Conservation (phyloP, 2,113 vertebrate species). For the Columba janthina region DNA sequence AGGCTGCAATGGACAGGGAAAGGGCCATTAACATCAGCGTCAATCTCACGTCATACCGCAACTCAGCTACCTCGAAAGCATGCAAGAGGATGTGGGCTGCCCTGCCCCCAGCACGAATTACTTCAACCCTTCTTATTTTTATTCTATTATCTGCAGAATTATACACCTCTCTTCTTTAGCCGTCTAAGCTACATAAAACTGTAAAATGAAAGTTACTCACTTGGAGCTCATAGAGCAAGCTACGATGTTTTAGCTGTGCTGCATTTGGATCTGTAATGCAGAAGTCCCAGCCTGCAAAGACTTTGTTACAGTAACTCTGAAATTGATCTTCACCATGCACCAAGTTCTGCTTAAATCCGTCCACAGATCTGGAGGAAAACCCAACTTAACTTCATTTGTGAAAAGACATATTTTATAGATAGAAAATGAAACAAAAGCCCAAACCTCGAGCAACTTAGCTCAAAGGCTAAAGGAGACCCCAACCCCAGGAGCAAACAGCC, state of each 20-base stretch:
- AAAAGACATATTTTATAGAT: not conserved
- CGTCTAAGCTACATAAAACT: not conserved
- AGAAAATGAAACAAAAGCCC: not conserved
- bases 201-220: conserved; percentile 64
- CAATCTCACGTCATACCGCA: fast-evolving
- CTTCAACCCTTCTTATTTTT: not conserved
- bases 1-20: not conserved
- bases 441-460: not conserved
- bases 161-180: not conserved
- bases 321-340: conserved; percentile 87
- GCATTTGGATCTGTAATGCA: conserved; percentile 87
- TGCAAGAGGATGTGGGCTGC: not conserved
- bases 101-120: not conserved
- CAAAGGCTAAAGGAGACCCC: not conserved
- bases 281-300: conserved; percentile 97
- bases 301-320: conserved; percentile 97
- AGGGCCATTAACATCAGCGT: not conserved
- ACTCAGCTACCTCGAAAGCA: not conserved
- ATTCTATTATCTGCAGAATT: not conserved
- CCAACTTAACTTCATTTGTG: not conserved
- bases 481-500: not conserved
- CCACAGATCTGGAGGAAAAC: conserved; percentile 78
- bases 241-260: conserved; percentile 83
- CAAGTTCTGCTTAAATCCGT: conserved; percentile 88
- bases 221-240: conserved; percentile 87